Evolutionary conservation across 2,797 vertebrate genomes (phyloP).

Genomic region (Poecilia gillii): DNA sequence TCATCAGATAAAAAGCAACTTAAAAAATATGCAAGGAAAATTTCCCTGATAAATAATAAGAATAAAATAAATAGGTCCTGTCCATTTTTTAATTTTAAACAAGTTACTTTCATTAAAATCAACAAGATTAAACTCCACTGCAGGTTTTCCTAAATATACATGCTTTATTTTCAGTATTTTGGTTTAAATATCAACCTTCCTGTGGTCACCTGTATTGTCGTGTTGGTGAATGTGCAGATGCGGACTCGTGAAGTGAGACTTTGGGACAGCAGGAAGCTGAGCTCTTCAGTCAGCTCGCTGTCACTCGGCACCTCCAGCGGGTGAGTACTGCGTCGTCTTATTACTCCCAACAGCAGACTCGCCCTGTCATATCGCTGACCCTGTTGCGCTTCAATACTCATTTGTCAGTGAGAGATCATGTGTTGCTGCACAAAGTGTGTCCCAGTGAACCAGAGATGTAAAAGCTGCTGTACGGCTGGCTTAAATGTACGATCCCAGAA

Average conservation of each 20-base stretch:
- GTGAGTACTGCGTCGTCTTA: constrained; percentile 78
- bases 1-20: neutral
- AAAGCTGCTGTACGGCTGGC: constrained; percentile 19
- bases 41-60: neutral
- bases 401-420: constrained; percentile 15
- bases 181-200: neutral
- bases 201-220: neutral
- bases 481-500: constrained; percentile 2
- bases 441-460: constrained; percentile 24
- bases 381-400: constrained; percentile 10
- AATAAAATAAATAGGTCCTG: neutral
- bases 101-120: neutral
- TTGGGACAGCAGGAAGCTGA: constrained; percentile 90
- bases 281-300: constrained; percentile 76
- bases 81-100: neutral
- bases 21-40: neutral
- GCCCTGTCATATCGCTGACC: constrained; percentile 10
- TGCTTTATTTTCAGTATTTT: neutral
- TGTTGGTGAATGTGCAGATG: constrained; percentile 77
- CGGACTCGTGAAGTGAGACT: constrained; percentile 89
- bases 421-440: constrained; percentile 22
- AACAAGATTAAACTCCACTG: too few species aligned
- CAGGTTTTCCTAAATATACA: neutral
- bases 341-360: neutral
- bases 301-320: constrained; percentile 86